Base-by-base conservation (phyloP, 2,797 vertebrate species). In the Sciurus carolinensis region DNA sequence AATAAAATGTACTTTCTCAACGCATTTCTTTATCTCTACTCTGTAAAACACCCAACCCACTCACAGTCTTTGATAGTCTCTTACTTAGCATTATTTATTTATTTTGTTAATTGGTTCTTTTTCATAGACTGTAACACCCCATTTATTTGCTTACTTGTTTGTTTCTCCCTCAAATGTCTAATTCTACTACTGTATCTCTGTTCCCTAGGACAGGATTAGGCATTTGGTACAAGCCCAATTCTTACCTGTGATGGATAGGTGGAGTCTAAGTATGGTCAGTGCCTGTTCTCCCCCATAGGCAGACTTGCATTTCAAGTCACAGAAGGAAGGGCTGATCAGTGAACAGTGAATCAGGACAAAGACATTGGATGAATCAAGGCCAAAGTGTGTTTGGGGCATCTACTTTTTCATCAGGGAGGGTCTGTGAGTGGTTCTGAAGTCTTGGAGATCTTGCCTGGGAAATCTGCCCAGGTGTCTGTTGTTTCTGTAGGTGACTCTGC, bases 1-100 rank as follows among this genome's bases (percentile, higher is more conserved):
- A 42, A 76, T 42, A 87, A 96, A 79, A 83, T 69, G 30, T 20
- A 77, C n/a, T 79, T 96, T 88, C 62, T 95, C 71, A 84, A 86
- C n/a, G 62, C 26, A 47, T 39, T 89, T 92, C 5, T 24, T 90
- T 66, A 71, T 69, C 36, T 11, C 5, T 79, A 0, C 81, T 95
- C 67, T 94, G n/a, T 90, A 85, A 90, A 90, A 90, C 5, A 76
- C 3, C 20, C 30, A 76, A 67, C 28, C 28, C 39, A 50, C 9
- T 28, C 24, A 59, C 6, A 76, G 62, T 18, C 66, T 59, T 73
- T 54, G 36, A 39, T 85, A 72, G 30, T 71, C 28, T 17, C 52
- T 85, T 86, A 76, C n/a, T 39, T 7, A 64, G 26, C 57, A 18
- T 24, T 59, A 59, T 91, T 73, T 50, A 42, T 50, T 80, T 47